Conservation (phyloP, 92 coral and sea anemone genomes). For the Epizoanthus ramosus region DNA sequence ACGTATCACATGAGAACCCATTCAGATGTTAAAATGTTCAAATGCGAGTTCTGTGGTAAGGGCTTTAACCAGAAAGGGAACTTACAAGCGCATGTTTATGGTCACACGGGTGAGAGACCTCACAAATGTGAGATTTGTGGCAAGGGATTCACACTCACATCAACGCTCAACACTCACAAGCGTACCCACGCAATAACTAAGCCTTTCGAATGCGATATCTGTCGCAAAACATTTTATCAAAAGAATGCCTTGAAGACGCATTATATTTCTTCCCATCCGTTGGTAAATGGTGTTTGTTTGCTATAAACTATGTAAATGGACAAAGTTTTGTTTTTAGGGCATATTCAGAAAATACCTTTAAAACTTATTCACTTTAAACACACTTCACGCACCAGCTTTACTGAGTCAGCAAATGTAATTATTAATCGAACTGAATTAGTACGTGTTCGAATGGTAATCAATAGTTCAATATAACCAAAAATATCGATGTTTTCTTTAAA, state of each 20-base stretch:
- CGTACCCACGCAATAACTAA: constrained; percentile 75
- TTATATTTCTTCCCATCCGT: constrained; percentile 83
- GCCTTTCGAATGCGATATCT: constrained; percentile 75
- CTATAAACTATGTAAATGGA: not conserved
- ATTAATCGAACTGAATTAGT: no score
- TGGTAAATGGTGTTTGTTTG: constrained; percentile 65
- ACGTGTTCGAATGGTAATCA: no score
- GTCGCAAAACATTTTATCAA: constrained; percentile 83
- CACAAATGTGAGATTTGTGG: constrained; percentile 76
- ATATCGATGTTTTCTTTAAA: no score
- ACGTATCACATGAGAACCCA: constrained; percentile 93
- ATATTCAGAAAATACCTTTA: no score
- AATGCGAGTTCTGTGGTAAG: constrained; percentile 77
- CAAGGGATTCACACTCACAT: constrained; percentile 81
- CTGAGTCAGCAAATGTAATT: no score
- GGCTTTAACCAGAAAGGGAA: constrained; percentile 91
- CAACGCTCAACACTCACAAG: constrained; percentile 83
- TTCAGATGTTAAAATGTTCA: constrained; percentile 72
- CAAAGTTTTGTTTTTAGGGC: not conserved
- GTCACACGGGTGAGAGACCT: constrained; percentile 90
- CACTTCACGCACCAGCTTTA: no score
- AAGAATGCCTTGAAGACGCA: constrained; percentile 90
- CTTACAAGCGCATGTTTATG: constrained; percentile 80
- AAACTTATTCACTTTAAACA: no score
- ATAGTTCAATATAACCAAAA: no score